These are phyloP conservation scores for Actenoides lindsayi DNA, from an alignment of 2,113 vertebrate genomes.

Conservation along the genomic window DNA sequence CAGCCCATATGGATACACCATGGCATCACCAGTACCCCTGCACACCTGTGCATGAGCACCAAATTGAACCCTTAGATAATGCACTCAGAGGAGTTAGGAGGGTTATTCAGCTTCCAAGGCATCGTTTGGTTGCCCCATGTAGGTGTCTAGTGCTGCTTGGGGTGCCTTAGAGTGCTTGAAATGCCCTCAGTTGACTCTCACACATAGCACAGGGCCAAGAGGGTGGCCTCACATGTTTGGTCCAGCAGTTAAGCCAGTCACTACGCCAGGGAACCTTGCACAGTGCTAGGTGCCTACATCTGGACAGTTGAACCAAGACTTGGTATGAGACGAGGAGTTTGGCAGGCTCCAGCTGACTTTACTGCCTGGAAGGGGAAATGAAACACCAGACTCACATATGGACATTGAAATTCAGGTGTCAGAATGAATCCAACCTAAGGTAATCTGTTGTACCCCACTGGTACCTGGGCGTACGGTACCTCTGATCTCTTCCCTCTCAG, in stretches of 20 bases:
- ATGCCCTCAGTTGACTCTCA: not conserved
- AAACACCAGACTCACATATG: not conserved
- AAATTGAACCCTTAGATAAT: not conserved
- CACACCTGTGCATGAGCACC: not conserved
- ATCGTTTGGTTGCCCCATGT: fast-evolving
- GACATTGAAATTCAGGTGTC: not conserved
- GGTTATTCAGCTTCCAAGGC: not conserved
- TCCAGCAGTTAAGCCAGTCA: not conserved
- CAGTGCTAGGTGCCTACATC: not conserved
- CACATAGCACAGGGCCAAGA: not conserved
- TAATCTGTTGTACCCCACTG: not conserved
- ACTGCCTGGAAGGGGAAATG: not conserved
- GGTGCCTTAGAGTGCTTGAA: not conserved
- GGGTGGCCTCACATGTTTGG: not conserved
- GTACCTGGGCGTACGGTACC: not conserved
- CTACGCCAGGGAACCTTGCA: fast-evolving
- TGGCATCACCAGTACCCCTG: not conserved
- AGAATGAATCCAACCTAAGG: not conserved
- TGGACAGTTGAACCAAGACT: not conserved
- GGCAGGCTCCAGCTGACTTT: not conserved
- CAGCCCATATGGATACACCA: not conserved
- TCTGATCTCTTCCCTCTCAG: not conserved
- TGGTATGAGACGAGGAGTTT: not conserved
- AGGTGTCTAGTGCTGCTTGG: not conserved
- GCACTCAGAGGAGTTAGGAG: not conserved